Evolutionary conservation across 2,888 invertebrate species (phyloP), one percentile per base, ranked within the genome.

Genomic region (Ichneumoninae sp.): DNA sequence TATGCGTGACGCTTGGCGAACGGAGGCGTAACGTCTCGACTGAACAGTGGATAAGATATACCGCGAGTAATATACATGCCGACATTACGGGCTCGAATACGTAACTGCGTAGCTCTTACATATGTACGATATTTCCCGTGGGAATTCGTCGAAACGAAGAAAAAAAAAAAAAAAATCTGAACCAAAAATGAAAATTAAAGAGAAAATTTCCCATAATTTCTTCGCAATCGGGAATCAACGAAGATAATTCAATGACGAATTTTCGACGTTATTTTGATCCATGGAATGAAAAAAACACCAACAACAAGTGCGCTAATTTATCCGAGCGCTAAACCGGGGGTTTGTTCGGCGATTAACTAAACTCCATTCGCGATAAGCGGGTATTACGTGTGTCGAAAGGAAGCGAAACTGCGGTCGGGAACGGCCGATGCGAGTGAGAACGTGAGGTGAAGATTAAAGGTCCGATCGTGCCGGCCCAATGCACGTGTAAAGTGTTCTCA

Each of bases 21-120:
- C 60, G 74, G 66, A 79, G 84, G 78, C 78, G 84, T 81, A 81
- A 81, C 84, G 84, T 84, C 81, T 84, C 77, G 77, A 84, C 52
- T 83, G 71, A 76, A 80, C 76, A 81, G 76, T 70, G 65, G 54
- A 76, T 54, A 69, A 44, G 47, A 66, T 81, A 76, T 65, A 76
- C 44, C 44, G 44, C 77, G 40, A 36, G 26, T 57, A 47, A 65
- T 44, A 63, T 69, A 40, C 65, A 69, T 69, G 22, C 33, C 65
- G 66, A 79, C 71, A 79, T 71, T 73, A 40, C 30, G 60, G 40
- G n/a, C 63, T 52, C 68, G 57, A 71, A 75, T 71, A 79, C 79
- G 79, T 85, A 75, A 85, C 75, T 66, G 57, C 47, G 66, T 63
- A 30, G n/a, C 30, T 66, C 22, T 10, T 40, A 82, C 52, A 54